A percentile compares a stretch with the other conserved stretches of the same genome.
Conservation (phyloP, 2,113 vertebrate genomes). For the Poecilia latipinna region DNA sequence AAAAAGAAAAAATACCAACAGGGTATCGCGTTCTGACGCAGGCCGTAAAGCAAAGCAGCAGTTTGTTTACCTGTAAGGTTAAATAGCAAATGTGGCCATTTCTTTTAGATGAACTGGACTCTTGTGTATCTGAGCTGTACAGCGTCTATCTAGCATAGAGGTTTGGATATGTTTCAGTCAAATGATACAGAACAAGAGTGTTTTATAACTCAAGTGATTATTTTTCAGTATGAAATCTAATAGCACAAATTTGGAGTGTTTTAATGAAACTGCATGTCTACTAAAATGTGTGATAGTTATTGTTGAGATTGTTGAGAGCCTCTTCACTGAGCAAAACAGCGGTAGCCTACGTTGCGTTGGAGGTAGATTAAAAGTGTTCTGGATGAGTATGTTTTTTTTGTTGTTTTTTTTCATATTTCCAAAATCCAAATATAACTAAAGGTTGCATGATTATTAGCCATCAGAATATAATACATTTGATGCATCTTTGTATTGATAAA, state of each 20-base stretch:
- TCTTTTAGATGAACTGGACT: conserved; percentile 7
- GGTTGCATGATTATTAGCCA: not conserved
- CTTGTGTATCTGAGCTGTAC: not conserved
- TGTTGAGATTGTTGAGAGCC: conserved; percentile 23
- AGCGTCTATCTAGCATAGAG: not conserved
- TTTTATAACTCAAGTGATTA: conserved; percentile 14
- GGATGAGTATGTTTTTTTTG: conserved; percentile 7
- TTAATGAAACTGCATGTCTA: conserved; percentile 15
- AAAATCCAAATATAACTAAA: conserved; percentile 12
- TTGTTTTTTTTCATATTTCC: not conserved
- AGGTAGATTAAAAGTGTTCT: conserved; percentile 24
- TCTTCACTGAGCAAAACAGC: conserved; percentile 20
- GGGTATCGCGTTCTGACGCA: too few relatives aligned
- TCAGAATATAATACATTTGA: not conserved
- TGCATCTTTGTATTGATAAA: not conserved
- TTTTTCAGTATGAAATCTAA: conserved; percentile 9
- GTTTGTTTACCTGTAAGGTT: not conserved
- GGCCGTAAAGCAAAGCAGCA: not conserved
- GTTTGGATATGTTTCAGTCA: conserved; percentile 1
- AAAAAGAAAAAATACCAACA: not conserved
- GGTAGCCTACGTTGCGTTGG: conserved; percentile 13
- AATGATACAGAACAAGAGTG: not conserved
- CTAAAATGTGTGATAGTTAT: conserved; percentile 13
- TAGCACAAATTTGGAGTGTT: not conserved
- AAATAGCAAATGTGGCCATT: too few relatives aligned